Conservation (phyloP, 2,113 vertebrate species). For the Arothron firmamentum region DNA sequence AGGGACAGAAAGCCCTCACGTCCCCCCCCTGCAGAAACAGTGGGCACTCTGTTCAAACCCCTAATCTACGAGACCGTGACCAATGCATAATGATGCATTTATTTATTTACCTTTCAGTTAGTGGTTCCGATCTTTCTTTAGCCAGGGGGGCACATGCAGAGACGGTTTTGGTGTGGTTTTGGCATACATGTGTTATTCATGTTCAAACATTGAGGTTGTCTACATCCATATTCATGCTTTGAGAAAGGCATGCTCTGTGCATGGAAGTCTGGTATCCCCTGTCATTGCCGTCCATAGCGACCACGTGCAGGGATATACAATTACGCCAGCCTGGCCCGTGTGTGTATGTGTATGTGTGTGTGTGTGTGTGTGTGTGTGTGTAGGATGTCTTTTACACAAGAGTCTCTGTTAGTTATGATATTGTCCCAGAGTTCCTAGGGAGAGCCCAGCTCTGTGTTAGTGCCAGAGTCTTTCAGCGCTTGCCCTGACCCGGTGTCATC, state of each 20-base stretch:
- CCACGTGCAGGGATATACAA: constrained; percentile 55
- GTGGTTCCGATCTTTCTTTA: constrained; percentile 13
- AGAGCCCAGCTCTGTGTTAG: constrained; percentile 33
- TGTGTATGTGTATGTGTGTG: constrained; percentile 32
- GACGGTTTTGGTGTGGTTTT: constrained; percentile 67
- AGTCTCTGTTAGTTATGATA: constrained; percentile 47
- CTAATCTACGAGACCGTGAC: constrained; percentile 59
- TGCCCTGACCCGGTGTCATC: constrained; percentile 48
- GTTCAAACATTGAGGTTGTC: constrained; percentile 74
- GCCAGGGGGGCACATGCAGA: constrained; percentile 35
- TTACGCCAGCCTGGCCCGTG: constrained; percentile 46
- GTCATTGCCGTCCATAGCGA: constrained; percentile 63
- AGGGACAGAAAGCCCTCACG: constrained; percentile 13
- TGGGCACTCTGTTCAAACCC: constrained; percentile 54
- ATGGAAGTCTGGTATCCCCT: constrained; percentile 60
- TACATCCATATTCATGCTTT: constrained; percentile 73
- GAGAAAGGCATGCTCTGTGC: constrained; percentile 57
- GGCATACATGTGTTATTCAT: constrained; percentile 75
- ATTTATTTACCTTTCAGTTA: constrained; percentile 70
- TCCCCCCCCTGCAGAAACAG: constrained; percentile 42
- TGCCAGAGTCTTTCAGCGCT: constrained; percentile 53
- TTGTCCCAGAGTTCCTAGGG: constrained; percentile 47
- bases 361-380: constrained; percentile 32
- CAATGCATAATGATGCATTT: constrained; percentile 70
- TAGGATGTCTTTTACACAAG: constrained; percentile 48